These are phyloP conservation scores for Notolabrus celidotus DNA, from an alignment of 2,797 vertebrate species.

Conservation along the genomic window DNA sequence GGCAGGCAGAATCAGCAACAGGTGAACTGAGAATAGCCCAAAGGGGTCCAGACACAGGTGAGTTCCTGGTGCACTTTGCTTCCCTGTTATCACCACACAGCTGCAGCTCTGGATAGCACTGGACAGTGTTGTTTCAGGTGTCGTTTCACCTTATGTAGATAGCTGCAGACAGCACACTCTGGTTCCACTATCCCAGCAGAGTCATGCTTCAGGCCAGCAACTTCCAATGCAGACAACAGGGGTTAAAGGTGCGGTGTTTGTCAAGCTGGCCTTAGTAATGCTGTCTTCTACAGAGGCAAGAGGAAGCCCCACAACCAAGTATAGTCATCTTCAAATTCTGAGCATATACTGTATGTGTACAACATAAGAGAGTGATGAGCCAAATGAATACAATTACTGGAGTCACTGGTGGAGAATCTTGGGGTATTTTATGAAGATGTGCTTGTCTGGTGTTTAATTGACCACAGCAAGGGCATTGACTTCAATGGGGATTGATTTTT, in stretches of 20 bases:
- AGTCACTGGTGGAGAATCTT: background rate
- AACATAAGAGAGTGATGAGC: background rate
- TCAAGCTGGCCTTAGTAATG: background rate
- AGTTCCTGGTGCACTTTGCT: slow-evolving; percentile 18
- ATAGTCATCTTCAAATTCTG: no score
- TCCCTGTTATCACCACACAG: slow-evolving; percentile 11
- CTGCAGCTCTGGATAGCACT: slow-evolving; percentile 16
- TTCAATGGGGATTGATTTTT: background rate
- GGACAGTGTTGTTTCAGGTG: slow-evolving; percentile 19
- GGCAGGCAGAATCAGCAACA: slow-evolving; percentile 7
- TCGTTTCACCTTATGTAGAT: slow-evolving; percentile 23
- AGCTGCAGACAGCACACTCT: slow-evolving; percentile 22
- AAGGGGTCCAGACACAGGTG: slow-evolving; percentile 12
- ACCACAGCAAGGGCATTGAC: background rate
- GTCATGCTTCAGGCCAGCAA: background rate
- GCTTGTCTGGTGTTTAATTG: background rate
- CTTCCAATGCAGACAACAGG: slow-evolving; percentile 16
- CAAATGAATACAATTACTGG: background rate
- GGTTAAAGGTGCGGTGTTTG: slow-evolving; percentile 3
- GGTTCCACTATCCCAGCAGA: slow-evolving; percentile 20
- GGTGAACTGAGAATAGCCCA: slow-evolving; percentile 9
- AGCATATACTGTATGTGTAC: no score
- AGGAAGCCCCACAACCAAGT: background rate
- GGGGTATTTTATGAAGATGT: background rate
- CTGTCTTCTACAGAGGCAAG: background rate